Base-by-base conservation (phyloP, 2,797 vertebrate genomes). In the Meriones psammophilus region DNA sequence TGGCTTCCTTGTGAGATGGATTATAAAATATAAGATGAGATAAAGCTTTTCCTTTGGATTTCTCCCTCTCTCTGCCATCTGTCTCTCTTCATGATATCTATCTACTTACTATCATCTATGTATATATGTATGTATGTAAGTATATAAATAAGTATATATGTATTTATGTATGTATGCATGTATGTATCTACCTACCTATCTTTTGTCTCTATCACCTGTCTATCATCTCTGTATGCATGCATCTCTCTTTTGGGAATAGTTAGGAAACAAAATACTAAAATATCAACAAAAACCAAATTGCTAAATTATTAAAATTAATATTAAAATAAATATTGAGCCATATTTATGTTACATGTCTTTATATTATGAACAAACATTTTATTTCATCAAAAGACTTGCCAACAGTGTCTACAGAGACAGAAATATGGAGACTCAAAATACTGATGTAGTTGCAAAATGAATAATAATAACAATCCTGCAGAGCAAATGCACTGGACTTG, bases 341-440 rank as follows among this genome's bases (percentile, higher is more conserved):
- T 15, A 26, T 42, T 76, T 46, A 76, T 76, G 4, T 76, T 39
- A 36, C 79, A 28, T 68, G 18, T 74, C 13, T 56, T 39, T 74
- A 88, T 18, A 50, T 85, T 96, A 78, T 74, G 30, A 10, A 71
- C n/a, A 42, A 94, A 95, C 58, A 30, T 80, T 86, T 91, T 89
- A 76, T 13, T 56, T n/a, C 13, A 24, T 76, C 13, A 76, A 22
- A 39, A 88, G 26, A 66, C 46, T 66, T 95, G 68, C 92, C 28
- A 89, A 42, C 1, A 89, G 10, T 58, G 8, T 42, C 24, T 90
- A 15, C 30, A 20, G 68, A 64, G 26, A 80, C 8, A 86, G 54
- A 86, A 30, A 64, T 9, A 81, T 1, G 54, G 68, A 92, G 22
- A 84, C 9, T 8, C 56, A 18, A 28, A 84, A 39, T 89, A 87